Base-by-base conservation (phyloP, 2,113 vertebrate genomes). In the Panthera leo region DNA sequence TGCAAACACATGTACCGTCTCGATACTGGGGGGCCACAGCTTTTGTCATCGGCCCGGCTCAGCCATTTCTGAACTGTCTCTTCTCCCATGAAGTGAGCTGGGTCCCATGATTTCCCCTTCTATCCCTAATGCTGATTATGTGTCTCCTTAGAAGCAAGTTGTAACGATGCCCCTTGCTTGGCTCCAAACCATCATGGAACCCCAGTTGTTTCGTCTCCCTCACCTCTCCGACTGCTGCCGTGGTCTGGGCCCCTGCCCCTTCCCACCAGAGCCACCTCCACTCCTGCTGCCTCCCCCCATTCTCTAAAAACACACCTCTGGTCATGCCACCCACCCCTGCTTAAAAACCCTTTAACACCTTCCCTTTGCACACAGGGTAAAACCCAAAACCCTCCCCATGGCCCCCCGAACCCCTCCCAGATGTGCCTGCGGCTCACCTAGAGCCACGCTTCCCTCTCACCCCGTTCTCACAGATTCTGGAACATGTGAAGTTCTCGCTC, bases 81-180 rank as follows among this genome's bases (percentile, higher is more conserved):
- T 61, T 65, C 71, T 67, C 48, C 31, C 25, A 63, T 55, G 45
- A 92, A 73, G 84, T 31, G 8, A 76, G 18, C 61, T 82, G 25
- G 34, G 27, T 89, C 89, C 79, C 48, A 86, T 90, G 48, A 45
- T 58, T 39, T 70, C 48, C 48, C 85, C 39, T 67, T 73, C 55
- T 68, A 65, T 73, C 27, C 39, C 27, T 82, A 27, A 79, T 13
- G 67, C 39, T 16, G 16, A 87, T 84, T 78, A 19, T 18, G 55
- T 85, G 95, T 95, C 70, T 82, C 80, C 15, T 91, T 96, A 89
- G 88, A 91, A 88, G 34, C 34, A 61, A 80, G 18, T 14, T 11
- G 5, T 36, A 71, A 36, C 65, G 3, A 42, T 39, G 42, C 18
- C 51, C 21, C 48, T 91, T 85, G n/a, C 71, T 80, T 73, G 45